Evolutionary conservation across 2,888 invertebrate genomes (phyloP).

Genomic region (Caradrina kadenii): DNA sequence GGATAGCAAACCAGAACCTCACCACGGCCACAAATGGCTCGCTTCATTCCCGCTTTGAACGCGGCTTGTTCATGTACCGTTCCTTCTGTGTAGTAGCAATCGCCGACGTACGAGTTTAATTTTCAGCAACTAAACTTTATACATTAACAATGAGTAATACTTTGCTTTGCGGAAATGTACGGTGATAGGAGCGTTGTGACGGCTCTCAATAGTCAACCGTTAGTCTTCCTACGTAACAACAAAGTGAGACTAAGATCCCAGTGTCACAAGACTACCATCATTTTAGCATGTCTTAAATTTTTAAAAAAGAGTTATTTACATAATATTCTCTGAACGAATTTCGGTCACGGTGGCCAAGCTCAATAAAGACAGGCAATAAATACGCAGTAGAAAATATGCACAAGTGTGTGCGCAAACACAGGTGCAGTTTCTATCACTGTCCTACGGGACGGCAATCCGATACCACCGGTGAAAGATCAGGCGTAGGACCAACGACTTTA

Average conservation of each 20-base stretch:
- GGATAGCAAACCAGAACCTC: slow-evolving; percentile 56
- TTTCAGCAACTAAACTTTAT: slow-evolving; percentile 56
- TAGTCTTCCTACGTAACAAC: slow-evolving; percentile 7
- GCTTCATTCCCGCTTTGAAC: slow-evolving; percentile 72
- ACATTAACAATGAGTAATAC: slow-evolving; percentile 63
- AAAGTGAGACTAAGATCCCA: neutral
- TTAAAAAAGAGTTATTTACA: too few species aligned
- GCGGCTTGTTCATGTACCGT: slow-evolving; percentile 75
- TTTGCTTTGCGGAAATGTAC: slow-evolving; percentile 58
- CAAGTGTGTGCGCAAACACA: too few species aligned
- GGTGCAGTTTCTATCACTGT: too few species aligned
- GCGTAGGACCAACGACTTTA: too few species aligned
- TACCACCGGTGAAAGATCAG: too few species aligned
- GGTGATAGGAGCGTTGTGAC: slow-evolving; percentile 24
- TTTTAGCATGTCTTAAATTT: neutral
- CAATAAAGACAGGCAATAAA: too few species aligned
- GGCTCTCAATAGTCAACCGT: slow-evolving; percentile 19
- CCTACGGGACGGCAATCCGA: too few species aligned
- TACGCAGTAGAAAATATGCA: too few species aligned
- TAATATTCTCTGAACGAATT: too few species aligned
- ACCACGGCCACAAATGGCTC: slow-evolving; percentile 73
- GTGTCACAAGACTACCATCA: neutral
- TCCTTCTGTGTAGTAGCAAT: slow-evolving; percentile 64
- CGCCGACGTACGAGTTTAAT: slow-evolving; percentile 66
- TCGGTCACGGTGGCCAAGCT: too few species aligned